These are phyloP conservation scores for Ips nitidus DNA, from an alignment of 1,140 invertebrate genomes.

Conservation along the genomic window DNA sequence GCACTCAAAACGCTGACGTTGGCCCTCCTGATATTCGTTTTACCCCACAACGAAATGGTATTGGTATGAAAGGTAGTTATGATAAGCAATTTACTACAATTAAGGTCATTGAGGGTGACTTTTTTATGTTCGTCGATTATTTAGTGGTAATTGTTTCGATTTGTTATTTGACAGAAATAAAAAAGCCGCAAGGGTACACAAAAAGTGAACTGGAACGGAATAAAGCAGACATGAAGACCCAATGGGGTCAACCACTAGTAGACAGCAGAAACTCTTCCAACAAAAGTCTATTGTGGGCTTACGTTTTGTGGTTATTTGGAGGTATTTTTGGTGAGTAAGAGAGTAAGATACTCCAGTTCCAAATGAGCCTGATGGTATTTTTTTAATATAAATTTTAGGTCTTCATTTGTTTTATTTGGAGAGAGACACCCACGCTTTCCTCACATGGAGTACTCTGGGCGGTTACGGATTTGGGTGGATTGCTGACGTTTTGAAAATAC, in stretches of 20 bases:
- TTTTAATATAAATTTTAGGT: conserved; percentile 47
- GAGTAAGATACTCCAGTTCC: no score
- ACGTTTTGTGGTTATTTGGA: conserved; percentile 83
- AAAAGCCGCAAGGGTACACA: background rate
- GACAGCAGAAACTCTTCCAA: conserved; percentile 31
- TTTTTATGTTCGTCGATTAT: no score
- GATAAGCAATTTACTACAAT: no score
- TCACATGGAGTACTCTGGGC: conserved; percentile 84
- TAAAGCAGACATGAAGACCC: background rate
- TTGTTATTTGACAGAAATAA: no score
- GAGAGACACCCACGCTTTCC: conserved; percentile 86
- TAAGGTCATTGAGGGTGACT: no score
- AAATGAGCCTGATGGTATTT: no score
- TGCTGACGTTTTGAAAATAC: conserved; percentile 81
- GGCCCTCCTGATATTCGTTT: conserved; percentile 3
- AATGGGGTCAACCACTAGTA: background rate
- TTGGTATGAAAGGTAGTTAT: background rate
- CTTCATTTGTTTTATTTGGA: conserved; percentile 89
- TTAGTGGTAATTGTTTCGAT: no score
- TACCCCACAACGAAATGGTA: background rate
- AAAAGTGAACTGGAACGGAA: background rate
- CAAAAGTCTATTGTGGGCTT: conserved; percentile 74
- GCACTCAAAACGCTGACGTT: conserved; percentile 23
- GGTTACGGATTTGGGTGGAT: conserved; percentile 88
- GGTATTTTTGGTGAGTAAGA: conserved; percentile 69